Evolutionary conservation across 1,140 invertebrate genomes (phyloP), one percentile per base, ranked within the genome.

Genomic region (Zaprionus tsacasi): DNA sequence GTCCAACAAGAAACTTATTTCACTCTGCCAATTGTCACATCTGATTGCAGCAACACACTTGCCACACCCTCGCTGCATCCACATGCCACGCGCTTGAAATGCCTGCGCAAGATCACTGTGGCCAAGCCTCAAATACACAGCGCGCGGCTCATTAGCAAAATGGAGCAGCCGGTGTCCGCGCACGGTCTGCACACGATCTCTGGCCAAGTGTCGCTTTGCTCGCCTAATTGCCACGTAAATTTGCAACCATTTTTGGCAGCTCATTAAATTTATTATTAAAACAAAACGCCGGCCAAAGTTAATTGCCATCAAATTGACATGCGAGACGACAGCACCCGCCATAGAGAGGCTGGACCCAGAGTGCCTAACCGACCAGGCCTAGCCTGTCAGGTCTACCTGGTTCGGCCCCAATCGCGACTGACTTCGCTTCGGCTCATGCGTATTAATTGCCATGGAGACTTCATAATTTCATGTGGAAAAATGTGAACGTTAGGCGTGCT

Each of bases 211-310:
- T 87, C 81, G 80, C 81, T 82, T 88, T 81, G 74, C 61, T 50
- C 78, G 74, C 83, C 83, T 88, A 88, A 88, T 88, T 88, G 83
- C 85, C 85, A 88, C 83, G 83, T 88, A 88, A 89, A 88, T 88
- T 88, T 88, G 83, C 83, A 88, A 88, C 86, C 86, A 91, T 90
- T 90, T 90, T 90, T 90, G 86, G 86, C 86, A 90, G 86, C 86
- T 90, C 86, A 90, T 90, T 90, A 90, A 90, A 82, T 90, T 90
- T 81, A 74, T 89, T 85, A 88, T 83, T 80, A 83, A 89, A 85
- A 74, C 68, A 81, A 91, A 86, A 86, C 71, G 70, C 63, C 61
- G 38, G 70, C 67, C 59, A 71, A 56, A 87, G 56, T 86, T 90
- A 90, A 90, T 90, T 90, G 86, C 86, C 86, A 82, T 90, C 79